phyloP scores from a whole-genome alignment of 1,140 invertebrate species.

The Drosophila eugracilis region DNA sequence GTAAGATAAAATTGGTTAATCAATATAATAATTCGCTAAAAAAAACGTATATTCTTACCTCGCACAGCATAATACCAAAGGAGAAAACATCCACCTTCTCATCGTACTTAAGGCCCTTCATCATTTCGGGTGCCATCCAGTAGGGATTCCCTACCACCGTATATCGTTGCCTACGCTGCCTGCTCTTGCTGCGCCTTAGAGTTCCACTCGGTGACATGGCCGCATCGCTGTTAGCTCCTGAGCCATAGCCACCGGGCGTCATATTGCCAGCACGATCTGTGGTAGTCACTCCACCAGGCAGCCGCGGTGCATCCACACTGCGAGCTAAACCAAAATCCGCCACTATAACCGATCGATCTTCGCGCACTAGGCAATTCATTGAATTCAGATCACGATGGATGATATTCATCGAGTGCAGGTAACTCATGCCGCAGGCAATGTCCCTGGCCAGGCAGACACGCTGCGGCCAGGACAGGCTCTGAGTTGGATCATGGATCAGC shows the following conservation, averaged over 20 bases:
- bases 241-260: conserved; percentile 5
- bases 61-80: conserved; percentile 97
- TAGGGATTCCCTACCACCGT: conserved; percentile 96
- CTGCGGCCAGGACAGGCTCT: conserved; percentile 91
- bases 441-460: conserved; percentile 94
- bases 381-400: conserved; percentile 98
- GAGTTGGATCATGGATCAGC: conserved; percentile 87
- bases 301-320: conserved; percentile 89
- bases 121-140: conserved; percentile 99
- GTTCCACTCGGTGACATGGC: conserved; percentile 83
- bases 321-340: conserved; percentile 97
- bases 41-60: conserved; percentile 87
- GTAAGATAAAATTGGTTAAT: conserved; percentile 18
- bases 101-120: conserved; percentile 97
- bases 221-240: conserved; percentile 37
- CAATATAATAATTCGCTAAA: neutral
- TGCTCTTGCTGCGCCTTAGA: conserved; percentile 83
- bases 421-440: conserved; percentile 96
- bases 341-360: conserved; percentile 95
- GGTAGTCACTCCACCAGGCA: conserved; percentile 23
- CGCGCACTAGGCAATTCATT: conserved; percentile 97
- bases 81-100: conserved; percentile 99
- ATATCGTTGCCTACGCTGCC: conserved; percentile 86
- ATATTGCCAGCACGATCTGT: neutral
- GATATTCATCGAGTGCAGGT: conserved; percentile 96